Evolutionary conservation across 2,888 invertebrate genomes (phyloP), one percentile per base, ranked within the genome.

Genomic region (Drosophila merina): DNA sequence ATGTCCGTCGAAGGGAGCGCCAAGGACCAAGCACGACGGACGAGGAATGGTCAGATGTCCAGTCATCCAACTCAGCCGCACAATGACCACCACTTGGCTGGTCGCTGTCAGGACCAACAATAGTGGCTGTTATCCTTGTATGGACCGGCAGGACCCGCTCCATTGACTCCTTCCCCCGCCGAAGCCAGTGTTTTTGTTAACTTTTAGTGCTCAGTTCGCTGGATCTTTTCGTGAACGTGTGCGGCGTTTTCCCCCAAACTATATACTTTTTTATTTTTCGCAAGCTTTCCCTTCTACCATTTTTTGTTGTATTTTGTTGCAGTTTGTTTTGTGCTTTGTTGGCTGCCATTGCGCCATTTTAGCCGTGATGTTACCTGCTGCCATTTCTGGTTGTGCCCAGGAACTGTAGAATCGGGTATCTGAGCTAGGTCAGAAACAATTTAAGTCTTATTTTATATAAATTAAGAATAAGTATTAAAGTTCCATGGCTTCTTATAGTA

Each of bases 61-160:
- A 60, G 51, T 60, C 60, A 54, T 49, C 60, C 55, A 75, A 62
- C 49, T 57, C 74, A 63, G 73, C 77, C 84, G 60, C 80, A 77
- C 83, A 77, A 68, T 72, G 67, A 59, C 74, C 78, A 56, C 63
- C 81, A 77, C 77, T 77, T 83, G 71, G 77, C 70, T 74, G 68
- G 64, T 70, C 54, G 49, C 72, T 64, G 60, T 71, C 72, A 57
- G 49, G 66, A 64, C 51, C 70, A 63, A 72, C 79, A 79, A 70
- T 62, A 56, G 66, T 62, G 51, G 50, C 48, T 54, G 49, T 31
- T 68, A 52, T 40, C 45, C 26, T 9, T 20, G 20, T 9, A 10
- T 25, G 14, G 42, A 20, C 42, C 20, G 42, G 42, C 25, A 3
- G 14, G 40, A 36, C 12, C 2, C 3, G 10, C n/a, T 25, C 12